Evolutionary conservation across 2,888 invertebrate species (phyloP).

Genomic region (Tetranychus piercei): DNA sequence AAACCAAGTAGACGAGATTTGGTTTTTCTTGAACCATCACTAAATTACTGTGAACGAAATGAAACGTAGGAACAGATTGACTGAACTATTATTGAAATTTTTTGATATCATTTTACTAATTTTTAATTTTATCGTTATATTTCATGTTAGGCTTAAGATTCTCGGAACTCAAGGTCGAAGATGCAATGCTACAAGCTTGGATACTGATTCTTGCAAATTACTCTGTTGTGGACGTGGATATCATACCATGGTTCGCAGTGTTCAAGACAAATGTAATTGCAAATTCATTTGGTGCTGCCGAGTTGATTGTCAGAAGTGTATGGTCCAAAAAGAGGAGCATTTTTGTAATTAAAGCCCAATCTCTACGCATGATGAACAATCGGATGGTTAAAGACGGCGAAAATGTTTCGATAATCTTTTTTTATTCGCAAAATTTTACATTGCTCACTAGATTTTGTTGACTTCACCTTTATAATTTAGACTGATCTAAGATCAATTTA

Average conservation of each 20-base stretch:
- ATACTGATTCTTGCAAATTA: slow-evolving; percentile 64
- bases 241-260: slow-evolving; percentile 59
- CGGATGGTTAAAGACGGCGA: no score
- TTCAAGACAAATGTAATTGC: slow-evolving; percentile 70
- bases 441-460: neutral
- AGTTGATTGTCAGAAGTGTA: slow-evolving; percentile 64
- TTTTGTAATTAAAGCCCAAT: slow-evolving; percentile 51
- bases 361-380: neutral
- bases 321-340: slow-evolving; percentile 58
- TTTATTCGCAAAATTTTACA: neutral
- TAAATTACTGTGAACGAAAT: slow-evolving; percentile 73
- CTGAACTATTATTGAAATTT: slow-evolving; percentile 25
- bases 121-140: no score
- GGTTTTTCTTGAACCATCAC: slow-evolving; percentile 71
- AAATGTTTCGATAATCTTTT: no score
- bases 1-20: slow-evolving; percentile 75
- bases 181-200: slow-evolving; percentile 65
- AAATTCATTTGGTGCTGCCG: slow-evolving; percentile 79
- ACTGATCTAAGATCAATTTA: neutral
- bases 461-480: neutral
- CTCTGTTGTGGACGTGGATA: slow-evolving; percentile 76
- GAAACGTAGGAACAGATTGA: slow-evolving; percentile 44
- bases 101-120: neutral
- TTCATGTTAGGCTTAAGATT: neutral
- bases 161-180: slow-evolving; percentile 41